Conservation (phyloP, 2,888 invertebrate genomes). For the Andrena chrysosceles region DNA sequence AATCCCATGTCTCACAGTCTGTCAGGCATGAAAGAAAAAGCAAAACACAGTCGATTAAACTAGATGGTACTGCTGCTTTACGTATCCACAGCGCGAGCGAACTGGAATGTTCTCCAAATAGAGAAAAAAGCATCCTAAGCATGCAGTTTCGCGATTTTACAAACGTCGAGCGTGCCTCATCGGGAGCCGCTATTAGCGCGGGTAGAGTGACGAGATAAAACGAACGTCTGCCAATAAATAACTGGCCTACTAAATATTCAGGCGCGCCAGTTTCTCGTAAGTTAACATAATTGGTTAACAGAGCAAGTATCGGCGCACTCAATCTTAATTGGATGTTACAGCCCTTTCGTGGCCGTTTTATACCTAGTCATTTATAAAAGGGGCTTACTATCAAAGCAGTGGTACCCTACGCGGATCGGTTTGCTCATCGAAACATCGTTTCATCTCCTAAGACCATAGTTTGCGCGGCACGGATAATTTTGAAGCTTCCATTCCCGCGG, state of each 20-base stretch:
- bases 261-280: constrained; percentile 17
- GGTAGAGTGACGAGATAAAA: constrained; percentile 4
- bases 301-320: constrained; percentile 41
- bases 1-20: too few relatives aligned
- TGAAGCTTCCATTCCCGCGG: constrained; percentile 9
- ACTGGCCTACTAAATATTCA: constrained; percentile 25
- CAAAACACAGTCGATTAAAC: too few relatives aligned
- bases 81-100: too few relatives aligned
- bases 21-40: too few relatives aligned
- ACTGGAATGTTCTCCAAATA: too few relatives aligned
- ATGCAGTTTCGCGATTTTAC: background rate
- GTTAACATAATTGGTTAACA: constrained; percentile 54
- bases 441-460: constrained; percentile 14
- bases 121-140: too few relatives aligned
- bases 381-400: constrained; percentile 23
- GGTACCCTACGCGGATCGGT: constrained; percentile 37
- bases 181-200: background rate
- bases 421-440: constrained; percentile 30
- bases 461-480: constrained; percentile 13
- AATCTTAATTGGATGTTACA: constrained; percentile 50
- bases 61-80: too few relatives aligned
- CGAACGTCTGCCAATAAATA: constrained; percentile 33
- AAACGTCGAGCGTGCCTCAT: background rate
- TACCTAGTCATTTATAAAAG: constrained; percentile 49
- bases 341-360: constrained; percentile 41